Conservation (phyloP, 2,113 vertebrate species). For the Pedionomus torquatus region DNA sequence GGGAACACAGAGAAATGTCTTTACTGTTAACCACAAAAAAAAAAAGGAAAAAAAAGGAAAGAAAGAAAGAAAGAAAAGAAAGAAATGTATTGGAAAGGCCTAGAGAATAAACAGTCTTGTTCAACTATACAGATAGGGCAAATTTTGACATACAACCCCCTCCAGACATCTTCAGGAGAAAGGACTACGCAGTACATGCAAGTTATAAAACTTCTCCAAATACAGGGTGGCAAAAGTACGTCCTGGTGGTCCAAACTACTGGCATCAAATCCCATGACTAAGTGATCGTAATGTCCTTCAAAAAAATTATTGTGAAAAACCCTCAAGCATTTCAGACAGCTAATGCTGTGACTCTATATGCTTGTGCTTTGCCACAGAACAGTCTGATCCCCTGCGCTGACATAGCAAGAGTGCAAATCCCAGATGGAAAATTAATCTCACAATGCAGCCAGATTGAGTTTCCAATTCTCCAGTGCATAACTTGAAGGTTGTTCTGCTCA, state of each 20-base stretch:
- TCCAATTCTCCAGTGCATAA: constrained; percentile 55
- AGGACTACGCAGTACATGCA: background rate
- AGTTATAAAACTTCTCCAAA: background rate
- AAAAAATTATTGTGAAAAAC: constrained; percentile 34
- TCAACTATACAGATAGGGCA: background rate
- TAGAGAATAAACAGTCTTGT: background rate
- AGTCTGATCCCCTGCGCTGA: constrained; percentile 68
- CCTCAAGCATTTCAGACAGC: constrained; percentile 42
- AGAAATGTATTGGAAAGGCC: background rate
- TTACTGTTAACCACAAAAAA: background rate
- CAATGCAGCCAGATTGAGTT: constrained; percentile 64
- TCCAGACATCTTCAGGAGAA: background rate
- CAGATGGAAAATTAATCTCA: constrained; percentile 75
- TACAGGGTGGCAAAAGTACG: background rate
- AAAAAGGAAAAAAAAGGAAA: too few relatives aligned
- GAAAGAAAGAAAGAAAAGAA: background rate
- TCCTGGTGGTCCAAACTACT: background rate
- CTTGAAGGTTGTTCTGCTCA: constrained; percentile 47
- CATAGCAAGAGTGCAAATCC: constrained; percentile 73
- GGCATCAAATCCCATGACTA: background rate
- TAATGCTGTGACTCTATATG: constrained; percentile 19
- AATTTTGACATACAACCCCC: background rate
- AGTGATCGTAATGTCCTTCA: constrained; percentile 40
- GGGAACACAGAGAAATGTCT: background rate
- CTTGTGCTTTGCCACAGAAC: constrained; percentile 59